Conservation (phyloP, 2,888 invertebrate genomes). For the Copidosoma aretas region DNA sequence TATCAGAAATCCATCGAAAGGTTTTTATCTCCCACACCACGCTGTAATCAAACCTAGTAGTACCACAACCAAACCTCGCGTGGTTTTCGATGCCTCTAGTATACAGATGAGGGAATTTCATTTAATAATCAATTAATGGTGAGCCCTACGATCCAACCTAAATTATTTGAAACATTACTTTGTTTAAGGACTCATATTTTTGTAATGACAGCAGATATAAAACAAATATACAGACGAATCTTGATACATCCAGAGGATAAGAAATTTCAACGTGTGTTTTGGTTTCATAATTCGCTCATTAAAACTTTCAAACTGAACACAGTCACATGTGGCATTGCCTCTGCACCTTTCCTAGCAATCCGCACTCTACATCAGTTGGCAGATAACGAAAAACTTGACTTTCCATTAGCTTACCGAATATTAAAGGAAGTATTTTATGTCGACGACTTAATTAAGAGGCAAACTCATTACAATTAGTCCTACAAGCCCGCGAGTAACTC, state of each 20-base stretch:
- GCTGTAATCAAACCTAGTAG: not conserved
- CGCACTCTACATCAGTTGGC: not conserved
- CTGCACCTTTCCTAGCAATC: not conserved
- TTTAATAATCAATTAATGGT: not conserved
- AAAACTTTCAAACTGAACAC: constrained; percentile 12
- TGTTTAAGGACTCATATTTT: constrained; percentile 16
- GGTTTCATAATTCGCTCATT: not conserved
- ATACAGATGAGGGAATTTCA: not conserved
- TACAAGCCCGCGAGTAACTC: not conserved
- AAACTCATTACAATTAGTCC: not conserved
- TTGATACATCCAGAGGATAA: constrained; percentile 19
- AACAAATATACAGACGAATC: constrained; percentile 36
- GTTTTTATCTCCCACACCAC: constrained; percentile 9
- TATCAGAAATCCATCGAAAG: not conserved
- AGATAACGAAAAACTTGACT: not conserved
- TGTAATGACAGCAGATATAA: constrained; percentile 14
- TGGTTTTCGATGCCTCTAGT: not conserved
- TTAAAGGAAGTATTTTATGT: constrained; percentile 1
- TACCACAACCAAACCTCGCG: not conserved
- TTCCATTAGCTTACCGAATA: not conserved
- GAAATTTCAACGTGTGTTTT: constrained; percentile 2
- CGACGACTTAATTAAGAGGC: not conserved
- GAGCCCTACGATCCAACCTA: not conserved
- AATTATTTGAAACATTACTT: not conserved
- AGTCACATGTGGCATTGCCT: constrained; percentile 21